Base-by-base conservation (phyloP, 1,140 invertebrate genomes). In the Heliothis subflexa region DNA sequence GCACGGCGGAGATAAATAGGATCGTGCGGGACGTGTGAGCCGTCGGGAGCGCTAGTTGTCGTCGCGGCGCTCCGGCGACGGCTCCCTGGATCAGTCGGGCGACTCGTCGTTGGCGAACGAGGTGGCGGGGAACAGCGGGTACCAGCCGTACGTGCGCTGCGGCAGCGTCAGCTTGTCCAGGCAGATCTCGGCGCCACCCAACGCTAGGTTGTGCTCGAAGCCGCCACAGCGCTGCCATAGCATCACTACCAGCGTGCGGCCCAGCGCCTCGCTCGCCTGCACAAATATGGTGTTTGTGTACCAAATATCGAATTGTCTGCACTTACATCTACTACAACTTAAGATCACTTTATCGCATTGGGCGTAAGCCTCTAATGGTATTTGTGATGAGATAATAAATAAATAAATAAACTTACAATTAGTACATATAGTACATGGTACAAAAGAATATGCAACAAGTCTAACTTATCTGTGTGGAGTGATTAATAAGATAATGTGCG, bases 221-320 rank as follows among this genome's bases (percentile, higher is more conserved):
- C 97, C 97, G 80, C 97, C 97, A 85, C 97, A 97, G 79, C 97
- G 96, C 85, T 98, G 97, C 98, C 98, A 99, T 18, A 99, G 95
- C 96, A 98, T 98, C 28, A 99, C 97, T 78, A 98, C 96, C 55
- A 99, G 94, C 59, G 97, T 97, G 52, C 98, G 95, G 0, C 97
- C 98, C n/a, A 98, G 95, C 1, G 98, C 97, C 86, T 99, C 98
- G 87, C 97, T 97, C 61, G 96, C 97, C 93, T 96, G 84, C 9
- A 64, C 45, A 64, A n/a, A n/a, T 45, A 25, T 33, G 11, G 11
- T 59, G 11, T 25, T 59, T 59, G 55, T 59, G 12, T 59, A 59
- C 55, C 55, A 59, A 59, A 59, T 59, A 59, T 59, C 25, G 5
- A 59, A 12, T 21, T 25, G 2, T 25, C 21, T 1, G 21, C 21